phyloP scores from a whole-genome alignment of 2,888 invertebrate species.

The Hypolimnas misippus region DNA sequence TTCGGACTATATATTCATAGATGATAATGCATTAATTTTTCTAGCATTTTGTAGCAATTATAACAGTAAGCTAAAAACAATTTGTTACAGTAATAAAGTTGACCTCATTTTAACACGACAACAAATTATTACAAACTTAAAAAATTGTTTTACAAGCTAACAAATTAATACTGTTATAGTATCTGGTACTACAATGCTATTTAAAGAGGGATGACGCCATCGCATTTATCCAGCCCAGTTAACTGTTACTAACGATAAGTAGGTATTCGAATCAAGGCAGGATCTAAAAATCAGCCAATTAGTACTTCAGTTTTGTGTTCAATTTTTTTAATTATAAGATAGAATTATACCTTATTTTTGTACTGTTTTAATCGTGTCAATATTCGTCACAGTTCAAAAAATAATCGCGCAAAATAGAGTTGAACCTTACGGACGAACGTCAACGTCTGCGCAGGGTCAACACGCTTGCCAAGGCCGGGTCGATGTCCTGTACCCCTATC shows the following conservation, averaged over 20 bases:
- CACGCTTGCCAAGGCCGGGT: slow-evolving; percentile 71
- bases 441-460: slow-evolving; percentile 75
- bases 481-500: slow-evolving; percentile 53
- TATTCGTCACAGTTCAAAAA: background rate
- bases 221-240: slow-evolving; percentile 24
- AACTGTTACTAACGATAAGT: slow-evolving; percentile 22
- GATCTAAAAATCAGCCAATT: background rate
- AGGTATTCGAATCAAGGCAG: slow-evolving; percentile 11
- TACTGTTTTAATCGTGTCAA: background rate
- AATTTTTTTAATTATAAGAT: background rate
- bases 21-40: background rate
- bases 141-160: slow-evolving; percentile 5
- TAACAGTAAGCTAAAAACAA: background rate
- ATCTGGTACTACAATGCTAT: slow-evolving; percentile 21
- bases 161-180: slow-evolving; percentile 10
- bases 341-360: background rate
- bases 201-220: slow-evolving; percentile 49
- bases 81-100: too few species aligned
- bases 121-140: background rate
- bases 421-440: slow-evolving; percentile 62
- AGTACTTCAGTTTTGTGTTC: background rate
- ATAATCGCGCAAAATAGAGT: slow-evolving; percentile 32
- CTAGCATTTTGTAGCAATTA: background rate
- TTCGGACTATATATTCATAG: too few species aligned
- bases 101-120: background rate